Evolutionary conservation across 1,140 invertebrate species (phyloP), one percentile per base, ranked within the genome.

Genomic region (Eueides isabella): DNA sequence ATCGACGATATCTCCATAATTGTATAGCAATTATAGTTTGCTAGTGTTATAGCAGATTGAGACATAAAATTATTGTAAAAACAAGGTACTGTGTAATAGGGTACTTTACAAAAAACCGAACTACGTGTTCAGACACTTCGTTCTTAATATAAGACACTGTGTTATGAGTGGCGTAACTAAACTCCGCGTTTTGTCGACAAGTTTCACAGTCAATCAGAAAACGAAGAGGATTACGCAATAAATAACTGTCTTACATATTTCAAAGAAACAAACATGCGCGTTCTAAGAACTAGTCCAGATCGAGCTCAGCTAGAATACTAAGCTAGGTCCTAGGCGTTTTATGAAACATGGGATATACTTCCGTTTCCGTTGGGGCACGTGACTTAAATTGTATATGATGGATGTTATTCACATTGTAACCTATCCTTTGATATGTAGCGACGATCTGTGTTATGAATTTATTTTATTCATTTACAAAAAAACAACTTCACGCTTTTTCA

Each of bases 1-100:
- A 71, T 71, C 61, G 69, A 64, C 38, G 33, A 61, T 64, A 63
- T 63, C 69, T 48, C 33, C 23, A 71, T 71, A 71, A 71, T 64
- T 71, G 33, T 35, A 48, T 2, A 30, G 44, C n/a, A 33, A 61
- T 68, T 55, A 55, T 55, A 23, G 11, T 55, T 55, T 55, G 16
- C 26, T 11, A 11, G 19, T 23, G n/a, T 55, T 11, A 55, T 2
- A 12, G 41, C 19, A 48, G 41, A 55, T 55, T 55, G 48, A 12
- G 48, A 26, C 23, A 26, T 55, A 23, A 55, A 55, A 12, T 55
- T 9, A 11, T 55, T 7, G 9, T 55, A 9, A 19, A 12, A 55
- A n/a, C n/a, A n/a, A n/a, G n/a, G n/a, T n/a, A n/a, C n/a, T n/a
- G n/a, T 48, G 19, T 7, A 48, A n/a, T 2, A 19, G 7, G 41